A percentile compares a stretch with the other conserved stretches of the same genome.
Conservation (phyloP, 2,797 vertebrate genomes). For the Pangasius djambal region DNA sequence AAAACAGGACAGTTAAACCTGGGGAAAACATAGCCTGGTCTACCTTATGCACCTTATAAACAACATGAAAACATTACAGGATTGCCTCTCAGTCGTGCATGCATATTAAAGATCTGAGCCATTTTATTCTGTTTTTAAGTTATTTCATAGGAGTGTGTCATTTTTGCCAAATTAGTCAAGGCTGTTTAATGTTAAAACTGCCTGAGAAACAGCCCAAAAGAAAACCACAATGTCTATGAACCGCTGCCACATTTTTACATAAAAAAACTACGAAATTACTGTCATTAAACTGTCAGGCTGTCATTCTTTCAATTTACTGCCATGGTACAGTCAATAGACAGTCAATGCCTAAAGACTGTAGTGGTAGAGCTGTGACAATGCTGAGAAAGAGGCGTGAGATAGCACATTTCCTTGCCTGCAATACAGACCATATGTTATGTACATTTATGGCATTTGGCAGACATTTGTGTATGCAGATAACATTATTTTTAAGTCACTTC, state of each 20-base stretch:
- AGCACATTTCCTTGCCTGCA: not conserved
- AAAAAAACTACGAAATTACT: conserved; percentile 64
- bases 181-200: conserved; percentile 33
- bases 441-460: no score
- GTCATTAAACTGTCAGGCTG: conserved; percentile 65
- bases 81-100: not conserved
- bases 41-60: not conserved
- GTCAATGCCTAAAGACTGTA: conserved; percentile 52
- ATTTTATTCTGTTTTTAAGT: not conserved
- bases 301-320: conserved; percentile 55
- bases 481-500: not conserved
- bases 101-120: not conserved
- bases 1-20: not conserved
- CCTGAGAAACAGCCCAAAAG: not conserved
- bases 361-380: not conserved
- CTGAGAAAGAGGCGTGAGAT: not conserved
- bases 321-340: conserved; percentile 38
- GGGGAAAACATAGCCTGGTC: not conserved
- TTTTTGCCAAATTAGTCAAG: not conserved
- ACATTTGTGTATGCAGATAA: conserved; percentile 7
- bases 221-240: conserved; percentile 26
- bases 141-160: not conserved
- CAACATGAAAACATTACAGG: no score
- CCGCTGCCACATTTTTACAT: conserved; percentile 31
- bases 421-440: not conserved